These are phyloP conservation scores for Spodoptera exigua DNA, from an alignment of 2,888 invertebrate species.

Conservation along the genomic window DNA sequence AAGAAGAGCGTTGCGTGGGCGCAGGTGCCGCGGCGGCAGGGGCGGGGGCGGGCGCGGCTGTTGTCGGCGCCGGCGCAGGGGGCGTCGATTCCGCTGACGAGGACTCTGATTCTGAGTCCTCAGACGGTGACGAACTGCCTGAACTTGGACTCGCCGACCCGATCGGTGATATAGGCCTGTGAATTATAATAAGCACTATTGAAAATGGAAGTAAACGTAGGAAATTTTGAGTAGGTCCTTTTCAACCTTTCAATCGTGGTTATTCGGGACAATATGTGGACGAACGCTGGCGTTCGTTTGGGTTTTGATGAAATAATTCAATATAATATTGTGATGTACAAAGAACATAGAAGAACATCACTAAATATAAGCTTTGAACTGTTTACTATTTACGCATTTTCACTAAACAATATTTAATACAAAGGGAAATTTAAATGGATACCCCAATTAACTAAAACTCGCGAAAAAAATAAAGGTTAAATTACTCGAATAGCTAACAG, in stretches of 20 bases:
- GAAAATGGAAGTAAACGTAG: neutral
- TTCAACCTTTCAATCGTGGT: too few species aligned
- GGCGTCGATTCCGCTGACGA: conserved; percentile 91
- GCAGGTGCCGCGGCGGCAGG: conserved; percentile 65
- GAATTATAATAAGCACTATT: conserved; percentile 8
- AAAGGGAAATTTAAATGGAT: too few species aligned
- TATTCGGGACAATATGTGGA: too few species aligned
- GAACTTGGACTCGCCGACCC: conserved; percentile 84
- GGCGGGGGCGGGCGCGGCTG: conserved; percentile 65
- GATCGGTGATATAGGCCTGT: conserved; percentile 84
- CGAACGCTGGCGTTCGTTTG: too few species aligned
- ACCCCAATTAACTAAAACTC: too few species aligned
- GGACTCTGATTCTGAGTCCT: conserved; percentile 78
- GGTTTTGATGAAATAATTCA: too few species aligned
- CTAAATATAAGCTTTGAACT: too few species aligned
- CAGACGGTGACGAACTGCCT: conserved; percentile 79
- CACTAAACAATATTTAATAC: too few species aligned
- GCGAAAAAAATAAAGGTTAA: too few species aligned
- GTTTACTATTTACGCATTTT: too few species aligned
- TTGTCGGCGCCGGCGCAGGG: conserved; percentile 87
- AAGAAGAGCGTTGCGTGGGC: conserved; percentile 84
- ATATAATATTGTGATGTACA: too few species aligned
- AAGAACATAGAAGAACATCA: too few species aligned
- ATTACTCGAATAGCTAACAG: neutral
- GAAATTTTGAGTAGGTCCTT: neutral